Evolutionary conservation across 2,113 vertebrate genomes (phyloP), one percentile per base, ranked within the genome.

Genomic region (Cryptomyrus ogoouensis): DNA sequence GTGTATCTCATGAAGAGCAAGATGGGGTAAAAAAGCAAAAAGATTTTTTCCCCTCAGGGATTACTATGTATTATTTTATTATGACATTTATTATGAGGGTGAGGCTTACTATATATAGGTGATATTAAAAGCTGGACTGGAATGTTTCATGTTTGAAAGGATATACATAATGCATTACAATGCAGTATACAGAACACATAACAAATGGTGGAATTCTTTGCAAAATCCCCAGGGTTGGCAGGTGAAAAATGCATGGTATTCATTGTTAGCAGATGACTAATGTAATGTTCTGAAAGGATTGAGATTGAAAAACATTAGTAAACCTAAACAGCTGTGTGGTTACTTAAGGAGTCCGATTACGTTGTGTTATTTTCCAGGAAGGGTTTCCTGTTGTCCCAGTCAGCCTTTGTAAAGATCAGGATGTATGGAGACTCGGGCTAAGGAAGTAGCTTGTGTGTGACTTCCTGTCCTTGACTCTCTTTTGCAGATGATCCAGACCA

Each of bases 401-500:
- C 52, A 24, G 4, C 39, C 52, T 83, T 50, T n/a, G 31, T 66
- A 10, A 50, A 52, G 35, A 42, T 35, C 50, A 89, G 88, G 52
- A 85, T 39, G 42, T 17, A 19, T 49, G 89, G 13, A 47, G 24
- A 46, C 58, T 47, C 4, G 42, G 46, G 21, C 13, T n/a, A 52
- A 47, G 90, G 88, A 90, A 90, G 58, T 46, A 35, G 84, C 13
- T 31, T 90, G 66, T 58, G 35, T 77, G 24, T 3, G 3, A 90
- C 50, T 92, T 93, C 88, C 90, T 93, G 84, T 91, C 50, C 21
- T 88, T 90, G 27, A 44, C 1, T 58, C 19, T 85, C 49, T 93
- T 88, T 93, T 89, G 0, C 87, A 98, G 97, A 97, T 98, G 96
- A 98, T 98, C 94, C 97, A 98, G 94, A 98, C 97, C 87, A 98